These are phyloP conservation scores for Zenarchopterus dispar DNA, from an alignment of 2,797 vertebrate species.

Conservation along the genomic window DNA sequence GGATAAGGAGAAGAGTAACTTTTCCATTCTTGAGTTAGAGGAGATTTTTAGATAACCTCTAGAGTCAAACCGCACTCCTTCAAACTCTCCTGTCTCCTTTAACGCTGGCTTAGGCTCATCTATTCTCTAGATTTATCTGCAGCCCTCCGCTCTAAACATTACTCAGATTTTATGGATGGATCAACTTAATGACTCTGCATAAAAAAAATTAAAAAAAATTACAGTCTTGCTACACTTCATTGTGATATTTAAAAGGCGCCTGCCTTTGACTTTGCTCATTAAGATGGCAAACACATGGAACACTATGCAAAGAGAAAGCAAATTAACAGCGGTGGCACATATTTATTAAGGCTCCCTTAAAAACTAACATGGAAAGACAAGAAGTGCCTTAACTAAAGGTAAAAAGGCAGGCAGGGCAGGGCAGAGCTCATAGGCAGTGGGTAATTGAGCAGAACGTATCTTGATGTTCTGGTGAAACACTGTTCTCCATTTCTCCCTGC, in stretches of 20 bases:
- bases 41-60: constrained; percentile 64
- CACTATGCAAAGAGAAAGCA: constrained; percentile 12
- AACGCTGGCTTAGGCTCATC: constrained; percentile 36
- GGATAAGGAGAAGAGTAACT: constrained; percentile 31
- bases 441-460: constrained; percentile 76
- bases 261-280: constrained; percentile 42
- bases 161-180: constrained; percentile 59
- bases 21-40: constrained; percentile 56
- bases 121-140: constrained; percentile 45
- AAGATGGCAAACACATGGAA: constrained; percentile 34
- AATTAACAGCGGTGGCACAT: constrained; percentile 39
- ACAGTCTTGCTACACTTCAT: constrained; percentile 42
- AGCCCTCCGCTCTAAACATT: constrained; percentile 56
- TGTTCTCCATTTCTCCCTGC: constrained; percentile 45
- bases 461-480: constrained; percentile 68
- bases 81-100: constrained; percentile 40
- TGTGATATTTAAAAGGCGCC: constrained; percentile 45
- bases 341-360: constrained; percentile 39
- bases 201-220: constrained; percentile 31
- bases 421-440: constrained; percentile 41
- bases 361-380: constrained; percentile 34
- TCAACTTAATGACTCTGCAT: constrained; percentile 49
- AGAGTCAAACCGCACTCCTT: constrained; percentile 37
- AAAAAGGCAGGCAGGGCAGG: constrained; percentile 47
- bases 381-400: constrained; percentile 41